These are phyloP conservation scores for Sorex fumeus DNA, from an alignment of 2,113 vertebrate species.

Conservation along the genomic window DNA sequence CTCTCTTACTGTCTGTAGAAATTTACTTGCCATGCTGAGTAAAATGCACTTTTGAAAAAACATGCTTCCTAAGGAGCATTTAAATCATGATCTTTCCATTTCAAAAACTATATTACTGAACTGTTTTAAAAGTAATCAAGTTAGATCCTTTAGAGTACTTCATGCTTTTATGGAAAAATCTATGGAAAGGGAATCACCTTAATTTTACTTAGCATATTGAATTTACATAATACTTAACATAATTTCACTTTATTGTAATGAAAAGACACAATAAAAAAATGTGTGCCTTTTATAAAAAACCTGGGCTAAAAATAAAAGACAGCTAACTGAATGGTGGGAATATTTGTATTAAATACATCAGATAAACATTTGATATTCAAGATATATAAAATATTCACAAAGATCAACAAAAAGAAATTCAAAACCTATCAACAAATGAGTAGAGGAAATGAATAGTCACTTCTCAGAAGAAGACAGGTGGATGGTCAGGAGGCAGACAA, in stretches of 20 bases:
- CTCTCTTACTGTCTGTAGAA: constrained; percentile 53
- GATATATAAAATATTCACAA: too few relatives aligned
- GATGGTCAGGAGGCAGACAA: too few relatives aligned
- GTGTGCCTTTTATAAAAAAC: background rate
- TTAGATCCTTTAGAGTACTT: constrained; percentile 59
- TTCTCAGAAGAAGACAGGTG: too few relatives aligned
- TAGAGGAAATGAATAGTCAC: too few relatives aligned
- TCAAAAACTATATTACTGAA: constrained; percentile 72
- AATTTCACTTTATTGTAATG: constrained; percentile 62
- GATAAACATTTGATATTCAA: too few relatives aligned
- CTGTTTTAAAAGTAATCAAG: constrained; percentile 66
- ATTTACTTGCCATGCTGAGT: constrained; percentile 69
- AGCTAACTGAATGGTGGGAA: too few relatives aligned
- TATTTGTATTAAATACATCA: too few relatives aligned
- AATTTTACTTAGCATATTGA: constrained; percentile 61
- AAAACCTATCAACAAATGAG: too few relatives aligned
- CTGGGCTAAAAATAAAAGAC: too few relatives aligned
- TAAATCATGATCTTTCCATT: constrained; percentile 73
- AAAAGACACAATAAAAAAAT: constrained; percentile 60
- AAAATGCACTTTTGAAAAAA: constrained; percentile 50
- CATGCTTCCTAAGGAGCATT: constrained; percentile 66
- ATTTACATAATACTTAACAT: constrained; percentile 71
- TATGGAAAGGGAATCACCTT: constrained; percentile 70
- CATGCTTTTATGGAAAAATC: constrained; percentile 66
- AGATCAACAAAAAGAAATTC: too few relatives aligned